A percentile compares a stretch with the other conserved stretches of the same genome.
These are phyloP conservation scores for Ctenomys sociabilis DNA, from an alignment of 2,113 vertebrate species.

Conservation along the genomic window DNA sequence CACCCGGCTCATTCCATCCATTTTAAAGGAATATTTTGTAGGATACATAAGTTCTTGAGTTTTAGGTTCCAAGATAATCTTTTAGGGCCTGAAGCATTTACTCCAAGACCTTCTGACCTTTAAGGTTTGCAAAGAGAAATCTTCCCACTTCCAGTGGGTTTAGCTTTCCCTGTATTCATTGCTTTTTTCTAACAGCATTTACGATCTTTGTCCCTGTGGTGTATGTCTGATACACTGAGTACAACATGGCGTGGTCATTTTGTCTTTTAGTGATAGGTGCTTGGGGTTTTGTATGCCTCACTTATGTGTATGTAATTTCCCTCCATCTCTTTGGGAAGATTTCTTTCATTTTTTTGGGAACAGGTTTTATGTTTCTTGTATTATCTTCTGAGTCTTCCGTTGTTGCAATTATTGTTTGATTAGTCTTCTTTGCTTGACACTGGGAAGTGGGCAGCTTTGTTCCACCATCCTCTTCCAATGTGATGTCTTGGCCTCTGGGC, in stretches of 20 bases:
- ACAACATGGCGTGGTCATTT: neutral
- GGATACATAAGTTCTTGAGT: neutral
- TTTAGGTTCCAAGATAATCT: neutral
- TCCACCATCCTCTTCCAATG: neutral
- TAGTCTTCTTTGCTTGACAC: neutral
- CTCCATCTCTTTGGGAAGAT: neutral
- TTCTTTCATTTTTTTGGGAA: neutral
- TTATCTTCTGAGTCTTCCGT: neutral
- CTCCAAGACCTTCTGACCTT: neutral
- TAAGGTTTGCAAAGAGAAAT: neutral
- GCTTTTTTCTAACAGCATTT: neutral
- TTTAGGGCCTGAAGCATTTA: neutral
- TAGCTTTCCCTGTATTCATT: neutral
- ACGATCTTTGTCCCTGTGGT: neutral
- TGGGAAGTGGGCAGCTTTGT: neutral
- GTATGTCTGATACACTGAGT: neutral
- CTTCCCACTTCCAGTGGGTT: neutral
- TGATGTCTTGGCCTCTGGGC: neutral
- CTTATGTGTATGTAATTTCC: neutral
- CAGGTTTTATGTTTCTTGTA: neutral
- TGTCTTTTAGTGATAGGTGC: neutral
- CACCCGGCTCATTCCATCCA: too few species aligned
- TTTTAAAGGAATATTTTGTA: neutral
- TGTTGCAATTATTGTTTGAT: neutral
- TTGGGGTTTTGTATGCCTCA: neutral